Evolutionary conservation across 2,113 vertebrate species (phyloP), one percentile per base, ranked within the genome.

Genomic region (Seriola quinqueradiata): DNA sequence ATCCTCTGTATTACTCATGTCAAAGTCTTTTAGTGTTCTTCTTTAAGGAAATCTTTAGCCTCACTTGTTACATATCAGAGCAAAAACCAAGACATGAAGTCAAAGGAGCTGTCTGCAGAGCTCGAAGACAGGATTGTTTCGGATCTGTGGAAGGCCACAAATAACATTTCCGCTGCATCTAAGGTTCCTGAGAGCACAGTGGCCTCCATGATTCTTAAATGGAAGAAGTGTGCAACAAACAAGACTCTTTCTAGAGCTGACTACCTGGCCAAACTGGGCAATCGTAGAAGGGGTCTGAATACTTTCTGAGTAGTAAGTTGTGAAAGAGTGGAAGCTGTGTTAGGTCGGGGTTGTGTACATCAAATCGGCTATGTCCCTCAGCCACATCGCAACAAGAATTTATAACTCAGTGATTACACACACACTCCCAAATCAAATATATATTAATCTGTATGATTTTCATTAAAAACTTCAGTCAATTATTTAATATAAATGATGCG

Each of bases 1-100:
- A 87, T 70, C 57, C 58, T 40, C 66, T 72, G 46, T 48, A 34
- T 69, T 64, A 40, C 60, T 70, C 48, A 66, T 50, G 58, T 77
- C 48, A 59, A 19, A 23, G 11, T 55, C 38, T 44, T 72, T 54
- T 6, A 16, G 32, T 36, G 40, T 75, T 58, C 52, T 36, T 55
- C 5, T 8, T 64, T 50, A 19, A 44, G 19, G 13, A 64, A 32
- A 61, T 40, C 4, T 60, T 50, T 36, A 21, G 32, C n/a, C 11
- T 28, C 60, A 9, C 32, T 9, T 58, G 52, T 54, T 25, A 13
- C 40, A 10, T 11, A 42, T 42, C 40, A 42, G 40, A 42, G 40
- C 40, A 42, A 11, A 42, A 42, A 42, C 40, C 40, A 42, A 42
- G 40, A 7, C 40, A 42, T 11, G 40, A 42, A 8, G 40, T 42